Evolutionary conservation across 2,113 vertebrate genomes (phyloP).

Genomic region (Nothobranchius furzeri): DNA sequence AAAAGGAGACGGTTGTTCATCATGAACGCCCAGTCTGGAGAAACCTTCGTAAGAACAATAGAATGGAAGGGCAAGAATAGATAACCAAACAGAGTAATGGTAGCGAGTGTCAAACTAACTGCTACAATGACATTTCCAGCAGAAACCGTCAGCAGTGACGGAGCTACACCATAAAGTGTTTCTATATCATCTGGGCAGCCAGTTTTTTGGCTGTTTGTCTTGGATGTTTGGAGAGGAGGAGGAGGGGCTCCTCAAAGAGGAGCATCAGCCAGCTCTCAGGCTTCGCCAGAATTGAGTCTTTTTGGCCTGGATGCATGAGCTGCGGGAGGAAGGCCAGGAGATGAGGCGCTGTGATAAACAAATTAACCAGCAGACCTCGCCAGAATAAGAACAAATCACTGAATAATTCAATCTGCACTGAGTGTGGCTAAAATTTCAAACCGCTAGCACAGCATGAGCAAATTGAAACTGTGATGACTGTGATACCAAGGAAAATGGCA

Average conservation of each 20-base stretch:
- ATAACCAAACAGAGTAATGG: not conserved
- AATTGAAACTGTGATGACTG: conserved; percentile 6
- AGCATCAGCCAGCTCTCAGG: conserved; percentile 32
- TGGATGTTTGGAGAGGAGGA: conserved; percentile 18
- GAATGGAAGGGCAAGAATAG: not conserved
- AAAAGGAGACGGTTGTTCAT: conserved; percentile 49
- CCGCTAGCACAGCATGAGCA: conserved; percentile 9
- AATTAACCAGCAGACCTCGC: conserved; percentile 53
- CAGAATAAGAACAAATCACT: conserved; percentile 56
- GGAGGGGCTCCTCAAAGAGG: not conserved
- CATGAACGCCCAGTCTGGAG: conserved; percentile 33
- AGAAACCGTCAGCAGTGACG: conserved; percentile 9
- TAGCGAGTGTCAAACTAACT: conserved; percentile 2
- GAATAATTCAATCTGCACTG: conserved; percentile 55
- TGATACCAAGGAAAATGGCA: not conserved
- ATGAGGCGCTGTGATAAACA: conserved; percentile 60
- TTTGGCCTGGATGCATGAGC: conserved; percentile 36
- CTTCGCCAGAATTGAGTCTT: conserved; percentile 56
- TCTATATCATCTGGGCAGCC: conserved; percentile 38
- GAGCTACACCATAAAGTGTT: conserved; percentile 25
- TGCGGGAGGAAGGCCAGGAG: conserved; percentile 22
- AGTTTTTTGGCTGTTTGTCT: conserved; percentile 31
- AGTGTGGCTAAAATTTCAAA: conserved; percentile 39
- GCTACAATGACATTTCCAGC: conserved; percentile 3
- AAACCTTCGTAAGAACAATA: conserved; percentile 7